These are phyloP conservation scores for Coturnix japonica DNA, from an alignment of 2,113 vertebrate genomes.

Conservation along the genomic window DNA sequence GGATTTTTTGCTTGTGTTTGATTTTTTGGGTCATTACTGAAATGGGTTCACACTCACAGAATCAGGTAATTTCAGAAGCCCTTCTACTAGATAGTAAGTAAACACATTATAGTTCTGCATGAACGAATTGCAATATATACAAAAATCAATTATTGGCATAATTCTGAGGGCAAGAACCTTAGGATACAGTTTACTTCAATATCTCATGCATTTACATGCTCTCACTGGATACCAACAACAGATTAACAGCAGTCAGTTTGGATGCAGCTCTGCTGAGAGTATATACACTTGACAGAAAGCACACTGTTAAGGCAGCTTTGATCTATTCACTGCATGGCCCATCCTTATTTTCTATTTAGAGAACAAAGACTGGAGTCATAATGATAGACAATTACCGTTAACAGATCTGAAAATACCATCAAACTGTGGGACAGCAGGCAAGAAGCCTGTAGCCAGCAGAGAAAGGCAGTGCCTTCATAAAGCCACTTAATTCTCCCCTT, in stretches of 20 bases:
- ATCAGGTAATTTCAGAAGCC: slow-evolving; percentile 17
- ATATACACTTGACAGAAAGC: not conserved
- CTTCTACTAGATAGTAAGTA: slow-evolving; percentile 33
- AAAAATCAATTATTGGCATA: slow-evolving; percentile 42
- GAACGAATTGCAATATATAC: slow-evolving; percentile 31
- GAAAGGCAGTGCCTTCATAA: not conserved
- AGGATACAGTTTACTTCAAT: slow-evolving; percentile 22
- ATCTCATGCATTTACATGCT: not conserved
- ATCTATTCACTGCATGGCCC: not conserved
- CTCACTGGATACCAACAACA: slow-evolving; percentile 20
- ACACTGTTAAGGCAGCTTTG: not conserved
- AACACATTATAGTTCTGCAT: slow-evolving; percentile 21
- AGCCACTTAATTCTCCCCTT: not conserved
- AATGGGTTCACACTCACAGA: not conserved
- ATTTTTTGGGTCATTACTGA: not conserved
- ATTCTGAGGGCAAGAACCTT: slow-evolving; percentile 19
- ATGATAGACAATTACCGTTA: not conserved
- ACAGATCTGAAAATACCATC: not conserved
- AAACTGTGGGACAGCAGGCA: not conserved
- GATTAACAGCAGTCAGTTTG: slow-evolving; percentile 12
- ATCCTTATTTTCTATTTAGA: not conserved
- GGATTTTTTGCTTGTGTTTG: not conserved
- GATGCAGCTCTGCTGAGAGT: not conserved
- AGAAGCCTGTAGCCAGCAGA: not conserved
- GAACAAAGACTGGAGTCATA: not conserved